phyloP scores from a whole-genome alignment of 2,888 invertebrate species.

The Calameuta idolon region DNA sequence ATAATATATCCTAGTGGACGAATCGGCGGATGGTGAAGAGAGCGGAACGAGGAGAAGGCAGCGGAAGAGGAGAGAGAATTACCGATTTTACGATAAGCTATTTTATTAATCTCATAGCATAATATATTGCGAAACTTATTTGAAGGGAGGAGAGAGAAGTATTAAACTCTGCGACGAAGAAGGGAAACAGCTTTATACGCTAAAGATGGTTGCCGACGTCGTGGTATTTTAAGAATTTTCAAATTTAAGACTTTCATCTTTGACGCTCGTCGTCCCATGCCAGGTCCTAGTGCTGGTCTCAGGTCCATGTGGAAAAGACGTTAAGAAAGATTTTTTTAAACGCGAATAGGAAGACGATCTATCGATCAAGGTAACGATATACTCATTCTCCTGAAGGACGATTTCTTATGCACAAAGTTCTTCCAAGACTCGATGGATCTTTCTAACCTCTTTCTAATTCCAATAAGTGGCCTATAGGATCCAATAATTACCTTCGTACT shows the following conservation, averaged over 20 bases:
- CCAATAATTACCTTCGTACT: background rate
- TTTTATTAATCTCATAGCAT: slow-evolving; percentile 8
- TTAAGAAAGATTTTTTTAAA: background rate
- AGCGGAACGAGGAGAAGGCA: background rate
- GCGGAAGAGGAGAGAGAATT: background rate
- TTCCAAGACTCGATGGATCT: background rate
- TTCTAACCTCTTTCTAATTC: background rate
- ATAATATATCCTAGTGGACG: background rate
- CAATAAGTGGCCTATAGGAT: background rate
- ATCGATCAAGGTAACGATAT: background rate
- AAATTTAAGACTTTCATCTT: background rate
- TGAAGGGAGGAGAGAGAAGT: background rate
- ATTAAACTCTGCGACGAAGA: background rate
- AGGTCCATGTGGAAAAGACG: background rate
- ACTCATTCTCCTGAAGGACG: background rate
- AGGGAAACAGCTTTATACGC: slow-evolving; percentile 17
- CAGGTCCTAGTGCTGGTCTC: background rate
- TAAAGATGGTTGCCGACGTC: too few species aligned
- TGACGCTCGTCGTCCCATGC: background rate
- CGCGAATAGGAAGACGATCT: background rate
- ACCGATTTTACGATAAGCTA: slow-evolving; percentile 6
- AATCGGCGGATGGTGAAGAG: background rate
- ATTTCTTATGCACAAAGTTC: background rate
- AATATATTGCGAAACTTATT: slow-evolving; percentile 7
- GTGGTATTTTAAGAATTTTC: too few species aligned